Percentiles rank a stretch among this genome's conserved stretches.
Conservation (phyloP, 37 sponge, comb jelly and placozoan genomes). For the Eunapius fragilis region DNA sequence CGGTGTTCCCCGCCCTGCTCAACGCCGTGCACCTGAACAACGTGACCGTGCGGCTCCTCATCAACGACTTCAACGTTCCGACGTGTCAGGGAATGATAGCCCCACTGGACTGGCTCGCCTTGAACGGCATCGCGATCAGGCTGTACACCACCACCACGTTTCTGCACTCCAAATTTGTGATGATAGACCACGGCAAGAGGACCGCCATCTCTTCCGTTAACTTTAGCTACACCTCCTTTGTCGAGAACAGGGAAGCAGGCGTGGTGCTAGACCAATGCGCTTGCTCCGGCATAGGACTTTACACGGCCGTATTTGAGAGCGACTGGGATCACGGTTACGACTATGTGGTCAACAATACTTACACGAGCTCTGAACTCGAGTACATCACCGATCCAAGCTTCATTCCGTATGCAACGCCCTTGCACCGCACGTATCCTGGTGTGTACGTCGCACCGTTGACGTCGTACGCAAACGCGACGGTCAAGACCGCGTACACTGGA, state of each 20-base stretch:
- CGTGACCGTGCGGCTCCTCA: conserved; percentile 61
- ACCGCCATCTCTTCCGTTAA: conserved; percentile 85
- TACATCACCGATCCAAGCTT: conserved; percentile 48
- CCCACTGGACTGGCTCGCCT: conserved; percentile 81
- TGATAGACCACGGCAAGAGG: conserved; percentile 79
- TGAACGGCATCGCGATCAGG: conserved; percentile 68
- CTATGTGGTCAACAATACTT: conserved; percentile 43
- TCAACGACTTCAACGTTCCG: conserved; percentile 69
- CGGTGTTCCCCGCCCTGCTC: conserved; percentile 81
- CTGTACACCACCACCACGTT: conserved; percentile 81
- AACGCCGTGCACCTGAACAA: conserved; percentile 72
- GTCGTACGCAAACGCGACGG: conserved; percentile 17
- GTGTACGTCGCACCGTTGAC: conserved; percentile 65
- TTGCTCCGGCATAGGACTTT: conserved; percentile 44
- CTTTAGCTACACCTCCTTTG: conserved; percentile 85
- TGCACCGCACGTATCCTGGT: conserved; percentile 19
- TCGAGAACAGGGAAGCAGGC: conserved; percentile 86
- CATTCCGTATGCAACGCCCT: conserved; percentile 35
- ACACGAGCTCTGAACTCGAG: conserved; percentile 56
- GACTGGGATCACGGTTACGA: conserved; percentile 73
- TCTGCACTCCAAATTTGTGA: conserved; percentile 81
- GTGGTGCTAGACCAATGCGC: conserved; percentile 61
- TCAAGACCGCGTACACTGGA: conserved; percentile 58
- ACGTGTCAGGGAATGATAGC: conserved; percentile 66
- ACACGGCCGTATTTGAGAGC: conserved; percentile 69